These are phyloP conservation scores for Agriopis aurantiaria DNA, from an alignment of 2,888 invertebrate species.

Conservation along the genomic window DNA sequence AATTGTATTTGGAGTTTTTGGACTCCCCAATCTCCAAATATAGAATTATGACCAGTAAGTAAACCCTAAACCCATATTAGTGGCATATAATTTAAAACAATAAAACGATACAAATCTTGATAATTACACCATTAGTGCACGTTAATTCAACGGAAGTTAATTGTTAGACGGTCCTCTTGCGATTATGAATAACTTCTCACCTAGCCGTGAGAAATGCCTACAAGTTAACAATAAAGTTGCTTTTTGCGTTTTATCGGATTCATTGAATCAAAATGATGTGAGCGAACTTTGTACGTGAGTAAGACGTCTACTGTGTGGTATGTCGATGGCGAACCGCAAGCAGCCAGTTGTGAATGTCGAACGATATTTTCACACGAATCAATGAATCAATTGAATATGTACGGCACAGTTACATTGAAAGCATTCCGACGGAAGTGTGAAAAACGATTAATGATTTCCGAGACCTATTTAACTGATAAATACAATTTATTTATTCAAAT, in stretches of 20 bases:
- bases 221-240: conserved; percentile 56
- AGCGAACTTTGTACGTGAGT: conserved; percentile 43
- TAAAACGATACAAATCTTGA: conserved; percentile 67
- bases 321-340: conserved; percentile 10
- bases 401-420: conserved; percentile 26
- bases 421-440: conserved; percentile 12
- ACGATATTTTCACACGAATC: conserved; percentile 33
- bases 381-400: conserved; percentile 21
- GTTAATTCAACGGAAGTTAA: conserved; percentile 75
- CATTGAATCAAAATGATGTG: conserved; percentile 62
- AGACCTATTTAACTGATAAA: conserved; percentile 3
- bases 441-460: conserved; percentile 8
- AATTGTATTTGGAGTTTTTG: conserved; percentile 7
- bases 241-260: conserved; percentile 66
- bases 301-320: conserved; percentile 25
- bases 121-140: conserved; percentile 71
- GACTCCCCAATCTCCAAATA: conserved; percentile 40
- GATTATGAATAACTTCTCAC: conserved; percentile 73
- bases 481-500: background rate
- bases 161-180: conserved; percentile 67
- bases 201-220: conserved; percentile 72
- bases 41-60: conserved; percentile 44
- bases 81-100: conserved; percentile 56
- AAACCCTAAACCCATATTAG: conserved; percentile 46
- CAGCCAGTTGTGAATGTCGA: conserved; percentile 3